Evolutionary conservation across 2,888 invertebrate species (phyloP).

Genomic region (Cantharis lateralis): DNA sequence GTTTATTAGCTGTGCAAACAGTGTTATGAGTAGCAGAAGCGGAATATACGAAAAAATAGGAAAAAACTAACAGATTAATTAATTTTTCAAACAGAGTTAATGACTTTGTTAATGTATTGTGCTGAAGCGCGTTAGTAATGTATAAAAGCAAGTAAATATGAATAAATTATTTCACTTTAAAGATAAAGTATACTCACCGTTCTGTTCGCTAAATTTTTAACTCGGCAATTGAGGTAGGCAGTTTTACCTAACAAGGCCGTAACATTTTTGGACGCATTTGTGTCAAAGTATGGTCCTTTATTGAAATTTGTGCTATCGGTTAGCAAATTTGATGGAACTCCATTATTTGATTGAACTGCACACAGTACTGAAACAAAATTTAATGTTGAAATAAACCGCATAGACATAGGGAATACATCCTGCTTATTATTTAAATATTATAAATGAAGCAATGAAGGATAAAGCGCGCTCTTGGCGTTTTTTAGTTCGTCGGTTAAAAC

Average conservation of each 20-base stretch:
- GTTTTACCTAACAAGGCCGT: conserved; percentile 88
- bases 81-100: background rate
- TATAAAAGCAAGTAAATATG: background rate
- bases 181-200: conserved; percentile 70
- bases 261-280: conserved; percentile 59
- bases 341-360: conserved; percentile 48
- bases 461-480: conserved; percentile 13
- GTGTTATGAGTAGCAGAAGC: too few species aligned
- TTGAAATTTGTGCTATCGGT: conserved; percentile 45
- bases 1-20: background rate
- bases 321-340: conserved; percentile 47
- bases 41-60: too few species aligned
- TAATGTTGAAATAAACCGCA: background rate
- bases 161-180: background rate
- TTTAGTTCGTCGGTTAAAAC: conserved; percentile 22
- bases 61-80: background rate
- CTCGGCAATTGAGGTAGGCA: conserved; percentile 86
- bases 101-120: background rate
- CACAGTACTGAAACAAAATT: conserved; percentile 44
- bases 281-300: conserved; percentile 55
- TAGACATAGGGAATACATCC: background rate
- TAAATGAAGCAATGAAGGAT: background rate
- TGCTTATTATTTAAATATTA: background rate
- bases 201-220: conserved; percentile 89
- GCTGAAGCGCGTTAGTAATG: background rate